These are phyloP conservation scores for Temnothorax longispinosus DNA, from an alignment of 1,140 invertebrate species.

Conservation along the genomic window DNA sequence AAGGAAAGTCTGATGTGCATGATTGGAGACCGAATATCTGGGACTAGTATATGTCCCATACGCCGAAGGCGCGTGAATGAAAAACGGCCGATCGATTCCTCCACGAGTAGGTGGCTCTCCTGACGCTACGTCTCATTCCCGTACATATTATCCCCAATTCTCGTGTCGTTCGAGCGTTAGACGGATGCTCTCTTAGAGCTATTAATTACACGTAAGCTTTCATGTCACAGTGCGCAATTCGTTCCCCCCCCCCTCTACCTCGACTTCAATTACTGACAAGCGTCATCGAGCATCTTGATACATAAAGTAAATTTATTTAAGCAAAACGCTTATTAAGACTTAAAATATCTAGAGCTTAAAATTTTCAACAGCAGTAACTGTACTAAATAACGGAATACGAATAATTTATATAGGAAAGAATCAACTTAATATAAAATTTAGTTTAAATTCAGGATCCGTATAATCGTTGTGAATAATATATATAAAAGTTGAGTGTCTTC, in stretches of 20 bases:
- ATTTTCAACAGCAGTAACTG: not conserved
- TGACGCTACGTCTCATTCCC: conserved; percentile 59
- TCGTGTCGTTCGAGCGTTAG: conserved; percentile 42
- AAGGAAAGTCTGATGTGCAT: conserved; percentile 14
- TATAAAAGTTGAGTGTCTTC: not conserved
- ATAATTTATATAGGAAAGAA: not conserved
- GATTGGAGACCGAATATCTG: conserved; percentile 32
- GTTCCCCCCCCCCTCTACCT: not conserved
- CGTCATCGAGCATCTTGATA: not conserved
- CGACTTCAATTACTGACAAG: conserved; percentile 2
- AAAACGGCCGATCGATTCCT: conserved; percentile 79
- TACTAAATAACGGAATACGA: not conserved
- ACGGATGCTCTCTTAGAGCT: conserved; percentile 33
- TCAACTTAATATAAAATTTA: not conserved
- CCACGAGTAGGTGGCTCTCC: conserved; percentile 62
- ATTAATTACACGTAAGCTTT: conserved; percentile 65
- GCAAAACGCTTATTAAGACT: not conserved
- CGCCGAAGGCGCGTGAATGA: conserved; percentile 77
- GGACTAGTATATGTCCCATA: not conserved
- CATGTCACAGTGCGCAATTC: not conserved
- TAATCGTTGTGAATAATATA: conserved; percentile 10
- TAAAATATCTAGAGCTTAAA: not conserved
- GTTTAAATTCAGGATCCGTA: not conserved
- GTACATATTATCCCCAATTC: conserved; percentile 62
- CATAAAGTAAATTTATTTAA: conserved; percentile 17